A percentile compares a stretch with the other conserved stretches of the same genome.
These are phyloP conservation scores for Brotula barbata DNA, from an alignment of 2,797 vertebrate species.

Conservation along the genomic window DNA sequence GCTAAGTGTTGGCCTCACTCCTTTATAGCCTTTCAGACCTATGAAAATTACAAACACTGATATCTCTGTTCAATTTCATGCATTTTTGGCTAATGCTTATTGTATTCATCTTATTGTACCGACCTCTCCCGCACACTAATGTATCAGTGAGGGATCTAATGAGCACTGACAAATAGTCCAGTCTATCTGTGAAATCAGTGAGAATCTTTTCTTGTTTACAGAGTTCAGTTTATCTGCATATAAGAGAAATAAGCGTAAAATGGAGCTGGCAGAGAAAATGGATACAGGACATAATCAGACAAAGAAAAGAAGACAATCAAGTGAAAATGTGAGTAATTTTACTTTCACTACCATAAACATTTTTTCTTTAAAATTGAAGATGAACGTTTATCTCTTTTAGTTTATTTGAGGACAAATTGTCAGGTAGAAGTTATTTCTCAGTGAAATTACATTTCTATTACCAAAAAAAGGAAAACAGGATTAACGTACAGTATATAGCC, in stretches of 20 bases:
- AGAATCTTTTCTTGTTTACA: conserved; percentile 68
- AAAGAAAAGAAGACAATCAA: conserved; percentile 95
- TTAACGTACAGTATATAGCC: too few species aligned
- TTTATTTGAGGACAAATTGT: too few species aligned
- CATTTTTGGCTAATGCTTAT: background rate
- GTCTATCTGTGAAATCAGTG: background rate
- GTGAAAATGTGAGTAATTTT: conserved; percentile 88
- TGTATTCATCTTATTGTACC: background rate
- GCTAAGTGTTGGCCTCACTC: too few species aligned
- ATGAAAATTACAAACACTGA: too few species aligned
- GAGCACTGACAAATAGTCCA: background rate
- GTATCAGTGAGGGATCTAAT: background rate
- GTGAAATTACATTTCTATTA: too few species aligned
- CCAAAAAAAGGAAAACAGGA: too few species aligned
- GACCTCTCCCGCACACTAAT: background rate
- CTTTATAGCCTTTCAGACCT: too few species aligned
- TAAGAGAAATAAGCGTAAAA: conserved; percentile 98
- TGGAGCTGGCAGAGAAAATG: conserved; percentile 96
- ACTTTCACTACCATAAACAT: too few species aligned
- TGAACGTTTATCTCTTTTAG: too few species aligned
- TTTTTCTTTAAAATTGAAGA: too few species aligned
- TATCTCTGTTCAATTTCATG: too few species aligned
- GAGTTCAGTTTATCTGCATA: conserved; percentile 98
- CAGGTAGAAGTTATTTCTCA: too few species aligned
- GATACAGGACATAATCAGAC: conserved; percentile 89